Evolutionary conservation across 1,140 invertebrate species (phyloP).

Genomic region (Camponotus pennsylvanicus): DNA sequence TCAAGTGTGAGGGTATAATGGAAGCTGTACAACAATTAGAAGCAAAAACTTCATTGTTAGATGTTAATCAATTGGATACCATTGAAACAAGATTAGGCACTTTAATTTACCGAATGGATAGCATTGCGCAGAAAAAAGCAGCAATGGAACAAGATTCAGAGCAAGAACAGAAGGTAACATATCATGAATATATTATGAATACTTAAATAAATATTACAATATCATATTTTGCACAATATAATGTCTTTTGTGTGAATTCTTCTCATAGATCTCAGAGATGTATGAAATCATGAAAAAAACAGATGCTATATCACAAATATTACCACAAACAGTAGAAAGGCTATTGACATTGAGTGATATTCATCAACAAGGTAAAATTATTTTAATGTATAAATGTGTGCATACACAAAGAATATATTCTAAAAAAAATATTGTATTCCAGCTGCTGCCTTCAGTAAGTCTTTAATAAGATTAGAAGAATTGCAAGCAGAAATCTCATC

Average conservation of each 20-base stretch:
- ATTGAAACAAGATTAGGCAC: conserved; percentile 92
- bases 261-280: conserved; percentile 91
- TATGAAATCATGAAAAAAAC: conserved; percentile 95
- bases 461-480: conserved; percentile 93
- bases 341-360: conserved; percentile 94
- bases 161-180: conserved; percentile 91
- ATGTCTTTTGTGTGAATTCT: conserved; percentile 45
- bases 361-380: conserved; percentile 93
- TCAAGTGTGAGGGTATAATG: conserved; percentile 85
- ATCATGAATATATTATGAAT: background rate
- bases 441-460: conserved; percentile 95
- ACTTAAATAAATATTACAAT: background rate
- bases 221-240: background rate
- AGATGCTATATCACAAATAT: conserved; percentile 91
- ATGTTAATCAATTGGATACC: conserved; percentile 93
- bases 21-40: conserved; percentile 92
- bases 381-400: conserved; percentile 2
- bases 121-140: conserved; percentile 90
- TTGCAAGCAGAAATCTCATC: conserved; percentile 92
- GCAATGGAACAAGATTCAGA: conserved; percentile 90
- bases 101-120: conserved; percentile 92
- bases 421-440: conserved; percentile 78
- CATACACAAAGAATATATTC: background rate
- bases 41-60: conserved; percentile 92
- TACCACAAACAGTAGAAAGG: conserved; percentile 94